A percentile compares a stretch with the other conserved stretches of the same genome.
phyloP scores from a whole-genome alignment of 1,140 invertebrate genomes.

The Coptotermes formosanus region DNA sequence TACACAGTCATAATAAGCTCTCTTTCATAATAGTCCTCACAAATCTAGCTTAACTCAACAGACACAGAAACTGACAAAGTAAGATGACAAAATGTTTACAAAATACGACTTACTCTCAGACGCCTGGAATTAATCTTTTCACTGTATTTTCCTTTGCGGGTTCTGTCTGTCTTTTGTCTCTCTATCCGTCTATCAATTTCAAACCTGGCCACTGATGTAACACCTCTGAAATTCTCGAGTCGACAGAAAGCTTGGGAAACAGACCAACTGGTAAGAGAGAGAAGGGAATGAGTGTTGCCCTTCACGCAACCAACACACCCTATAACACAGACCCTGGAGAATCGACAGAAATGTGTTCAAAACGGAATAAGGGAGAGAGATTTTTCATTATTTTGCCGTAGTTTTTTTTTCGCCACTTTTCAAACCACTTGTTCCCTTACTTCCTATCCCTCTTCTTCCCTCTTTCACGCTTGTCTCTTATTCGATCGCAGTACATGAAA shows the following conservation, averaged over 20 bases:
- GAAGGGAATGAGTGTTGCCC: background rate
- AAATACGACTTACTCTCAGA: too few species aligned
- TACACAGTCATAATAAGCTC: too few species aligned
- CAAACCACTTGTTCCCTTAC: background rate
- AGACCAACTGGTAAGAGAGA: background rate
- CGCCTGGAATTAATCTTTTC: background rate
- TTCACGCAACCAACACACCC: background rate
- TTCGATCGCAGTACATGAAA: background rate
- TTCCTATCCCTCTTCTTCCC: background rate
- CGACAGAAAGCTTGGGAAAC: background rate
- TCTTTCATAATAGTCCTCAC: too few species aligned
- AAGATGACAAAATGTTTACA: too few species aligned
- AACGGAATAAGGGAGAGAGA: background rate
- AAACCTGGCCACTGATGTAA: background rate
- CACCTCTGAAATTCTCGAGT: background rate
- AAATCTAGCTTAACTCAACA: too few species aligned
- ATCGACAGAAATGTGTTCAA: background rate
- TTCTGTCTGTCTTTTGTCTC: background rate
- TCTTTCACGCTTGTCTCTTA: background rate
- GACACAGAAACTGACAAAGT: too few species aligned
- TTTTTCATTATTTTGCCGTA: background rate
- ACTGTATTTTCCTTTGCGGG: background rate
- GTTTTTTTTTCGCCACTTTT: background rate
- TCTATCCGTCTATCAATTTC: background rate
- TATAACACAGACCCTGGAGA: background rate